Base-by-base conservation (phyloP, 2,888 invertebrate genomes). In the Stramonita haemastoma region DNA sequence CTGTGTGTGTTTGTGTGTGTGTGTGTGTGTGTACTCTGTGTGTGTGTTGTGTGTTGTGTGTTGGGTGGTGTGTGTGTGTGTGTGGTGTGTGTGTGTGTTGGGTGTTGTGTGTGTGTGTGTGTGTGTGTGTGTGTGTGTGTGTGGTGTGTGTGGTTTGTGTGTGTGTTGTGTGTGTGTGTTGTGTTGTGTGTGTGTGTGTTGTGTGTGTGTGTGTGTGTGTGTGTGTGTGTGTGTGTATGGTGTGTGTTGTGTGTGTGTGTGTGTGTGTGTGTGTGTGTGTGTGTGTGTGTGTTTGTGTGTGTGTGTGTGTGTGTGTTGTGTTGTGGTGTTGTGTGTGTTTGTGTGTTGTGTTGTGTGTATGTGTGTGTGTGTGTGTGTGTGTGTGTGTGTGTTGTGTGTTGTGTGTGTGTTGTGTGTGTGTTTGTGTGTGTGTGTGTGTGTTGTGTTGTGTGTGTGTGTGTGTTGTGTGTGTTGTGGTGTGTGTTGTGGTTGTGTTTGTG, bases 201-300 rank as follows among this genome's bases (percentile, higher is more conserved):
- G 60, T 60, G 73, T 73, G 73, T 73, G 73, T n/a, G 73, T 73
- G 73, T n/a, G n/a, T 73, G 73, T n/a, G 73, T 73, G 73, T 73
- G n/a, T 73, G 26, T 73, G n/a, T 79, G 36, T 36, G 1, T 34
- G 36, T 87, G 4, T 8, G 13, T 73, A 8, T 5, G 46, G 46
- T n/a, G n/a, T 46, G 46, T 46, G 46, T 46, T 46, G 4, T 46
- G 46, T 60, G 60, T 60, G 66, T 66, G 19, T 34, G 34, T 34
- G 32, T 32, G 6, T 87, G 66, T 66, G 66, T 66, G 15, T 22
- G 60, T 60, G 60, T 60, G 73, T 73, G 73, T 73, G 73, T n/a
- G 73, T 73, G 73, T n/a, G n/a, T 73, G 73, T n/a, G 73, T 73
- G 73, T 73, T 1, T 73, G 26, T 73, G n/a, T 79, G 36, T 36